These are phyloP conservation scores for Agonopterix alstromeriana DNA, from an alignment of 2,888 invertebrate species.

Conservation along the genomic window DNA sequence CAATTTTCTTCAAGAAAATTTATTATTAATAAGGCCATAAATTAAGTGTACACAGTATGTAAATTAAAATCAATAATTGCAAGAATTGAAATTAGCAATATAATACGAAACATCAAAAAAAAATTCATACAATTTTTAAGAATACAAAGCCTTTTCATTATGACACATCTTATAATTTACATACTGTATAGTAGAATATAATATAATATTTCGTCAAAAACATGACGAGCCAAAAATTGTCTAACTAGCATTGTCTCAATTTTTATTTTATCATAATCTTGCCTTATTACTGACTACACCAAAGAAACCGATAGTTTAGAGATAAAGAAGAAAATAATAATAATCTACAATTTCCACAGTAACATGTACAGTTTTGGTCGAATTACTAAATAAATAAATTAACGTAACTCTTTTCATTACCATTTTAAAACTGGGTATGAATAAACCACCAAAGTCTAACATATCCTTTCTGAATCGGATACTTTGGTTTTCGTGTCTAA, in stretches of 20 bases:
- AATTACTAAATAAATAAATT: constrained; percentile 23
- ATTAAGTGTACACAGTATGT: constrained; percentile 26
- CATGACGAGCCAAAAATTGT: constrained; percentile 26
- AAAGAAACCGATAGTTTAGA: background rate
- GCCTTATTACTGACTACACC: background rate
- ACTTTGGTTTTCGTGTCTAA: constrained; percentile 35
- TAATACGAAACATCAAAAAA: too few relatives aligned
- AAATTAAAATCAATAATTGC: background rate
- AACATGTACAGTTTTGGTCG: background rate
- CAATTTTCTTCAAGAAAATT: constrained; percentile 24
- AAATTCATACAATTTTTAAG: too few relatives aligned
- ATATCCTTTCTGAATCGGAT: constrained; percentile 2
- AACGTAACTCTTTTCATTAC: constrained; percentile 12
- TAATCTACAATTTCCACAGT: constrained; percentile 18
- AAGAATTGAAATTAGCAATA: background rate
- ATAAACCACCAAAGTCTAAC: constrained; percentile 29
- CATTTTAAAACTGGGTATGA: constrained; percentile 15
- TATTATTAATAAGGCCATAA: constrained; percentile 54
- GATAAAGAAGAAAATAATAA: background rate
- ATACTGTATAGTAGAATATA: constrained; percentile 5
- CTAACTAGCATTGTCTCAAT: constrained; percentile 48
- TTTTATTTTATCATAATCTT: background rate
- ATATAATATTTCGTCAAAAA: constrained; percentile 19
- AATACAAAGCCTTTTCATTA: too few relatives aligned
- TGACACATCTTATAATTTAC: constrained; percentile 6